These are phyloP conservation scores for Eupithecia insigniata DNA, from an alignment of 2,888 invertebrate genomes.

Conservation along the genomic window DNA sequence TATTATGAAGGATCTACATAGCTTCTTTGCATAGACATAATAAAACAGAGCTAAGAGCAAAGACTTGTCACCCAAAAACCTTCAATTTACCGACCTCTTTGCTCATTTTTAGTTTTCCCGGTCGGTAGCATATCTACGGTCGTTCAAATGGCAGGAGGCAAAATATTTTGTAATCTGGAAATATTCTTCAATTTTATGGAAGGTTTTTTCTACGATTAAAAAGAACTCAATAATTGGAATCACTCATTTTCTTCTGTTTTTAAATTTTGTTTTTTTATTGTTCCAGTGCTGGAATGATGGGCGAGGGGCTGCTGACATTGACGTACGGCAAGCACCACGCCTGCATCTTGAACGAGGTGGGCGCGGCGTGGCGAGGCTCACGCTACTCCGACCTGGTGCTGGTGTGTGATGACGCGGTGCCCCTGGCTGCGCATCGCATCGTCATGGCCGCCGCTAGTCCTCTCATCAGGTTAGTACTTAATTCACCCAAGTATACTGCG, in stretches of 20 bases:
- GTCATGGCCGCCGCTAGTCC: constrained; percentile 95
- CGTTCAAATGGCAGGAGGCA: background rate
- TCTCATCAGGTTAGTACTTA: constrained; percentile 86
- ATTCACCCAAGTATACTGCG: background rate
- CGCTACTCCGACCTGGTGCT: constrained; percentile 94
- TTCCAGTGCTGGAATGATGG: constrained; percentile 84
- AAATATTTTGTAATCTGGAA: too few species aligned
- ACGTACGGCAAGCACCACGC: constrained; percentile 97
- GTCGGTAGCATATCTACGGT: too few species aligned
- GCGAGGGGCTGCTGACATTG: constrained; percentile 92
- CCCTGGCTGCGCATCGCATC: constrained; percentile 92
- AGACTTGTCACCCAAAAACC: background rate
- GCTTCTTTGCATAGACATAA: background rate
- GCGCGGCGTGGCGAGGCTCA: constrained; percentile 93
- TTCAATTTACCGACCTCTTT: background rate
- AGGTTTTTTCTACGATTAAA: background rate
- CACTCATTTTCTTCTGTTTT: too few species aligned
- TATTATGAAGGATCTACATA: background rate
- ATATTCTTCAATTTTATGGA: background rate
- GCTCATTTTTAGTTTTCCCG: background rate
- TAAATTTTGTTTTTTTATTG: constrained; percentile 45
- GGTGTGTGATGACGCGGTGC: constrained; percentile 93
- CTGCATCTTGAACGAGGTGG: constrained; percentile 95
- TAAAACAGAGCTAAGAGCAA: background rate
- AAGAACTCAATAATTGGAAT: too few species aligned